Base-by-base conservation (phyloP, 1,140 invertebrate species). In the Brachionus koreanus region DNA sequence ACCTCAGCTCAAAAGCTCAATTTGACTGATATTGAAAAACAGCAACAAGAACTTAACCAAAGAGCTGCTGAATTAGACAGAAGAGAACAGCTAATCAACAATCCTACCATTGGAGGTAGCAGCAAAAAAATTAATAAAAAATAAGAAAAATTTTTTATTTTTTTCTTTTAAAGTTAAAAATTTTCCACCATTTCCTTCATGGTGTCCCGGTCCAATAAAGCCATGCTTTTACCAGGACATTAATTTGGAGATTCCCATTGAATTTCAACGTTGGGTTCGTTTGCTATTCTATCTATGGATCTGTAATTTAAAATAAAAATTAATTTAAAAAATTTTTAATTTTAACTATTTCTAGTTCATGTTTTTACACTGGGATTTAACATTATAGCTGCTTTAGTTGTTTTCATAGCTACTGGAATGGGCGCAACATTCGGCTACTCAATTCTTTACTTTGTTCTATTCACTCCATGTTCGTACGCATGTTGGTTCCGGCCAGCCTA, bases 171-270 rank as follows among this genome's bases (percentile, higher is more conserved):
- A 94, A 84, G 91, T 93, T 86, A 97, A 98, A 87, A 99, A 99
- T 89, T 99, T 96, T 96, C 97, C 97, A 3, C 97, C 97, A 12
- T 87, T 99, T 81, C 97, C 97, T 39, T 92, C 93, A 84, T 96
- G 93, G 84, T 96, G 94, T 85, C 90, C 90, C 46, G 91, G 79
- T 7, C 76, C 76, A 23, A 12, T 98, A 72, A 94, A 97, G 86
- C 97, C 97, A 1, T 99, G 97, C 88, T 99, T 99, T 88, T 98
- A 98, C 89, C 97, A 98, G 90, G 97, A 99, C 88, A 98, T 99
- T 84, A 94, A 95, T 89, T 93, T 98, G n/a, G 98, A 99, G 88
- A 99, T 99, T 88, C 95, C 96, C 19, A 89, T 95, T 67, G 95
- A 98, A 87, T 99, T 99, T 89, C 96, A 98, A 88, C 93, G 93